These are phyloP conservation scores for Osmoderma eremita DNA, from an alignment of 2,888 invertebrate species.

Conservation along the genomic window DNA sequence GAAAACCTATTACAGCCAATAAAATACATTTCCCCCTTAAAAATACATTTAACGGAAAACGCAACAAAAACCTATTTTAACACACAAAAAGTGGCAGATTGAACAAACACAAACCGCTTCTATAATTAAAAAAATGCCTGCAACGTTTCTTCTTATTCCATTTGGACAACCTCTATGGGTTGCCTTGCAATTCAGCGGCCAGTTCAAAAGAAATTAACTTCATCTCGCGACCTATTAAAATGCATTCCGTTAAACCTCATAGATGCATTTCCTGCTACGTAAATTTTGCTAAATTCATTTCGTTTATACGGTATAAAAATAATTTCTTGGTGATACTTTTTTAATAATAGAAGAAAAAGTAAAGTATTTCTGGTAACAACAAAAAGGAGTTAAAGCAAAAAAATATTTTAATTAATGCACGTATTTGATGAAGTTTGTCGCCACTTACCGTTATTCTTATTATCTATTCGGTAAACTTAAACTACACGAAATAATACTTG, in stretches of 20 bases:
- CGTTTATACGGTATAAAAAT: neutral
- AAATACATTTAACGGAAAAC: no score
- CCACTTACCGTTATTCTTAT: slow-evolving; percentile 4
- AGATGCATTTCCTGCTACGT: neutral
- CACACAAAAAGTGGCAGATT: no score
- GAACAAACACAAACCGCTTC: neutral
- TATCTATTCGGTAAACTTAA: neutral
- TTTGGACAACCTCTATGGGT: slow-evolving; percentile 24
- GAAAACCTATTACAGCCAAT: no score
- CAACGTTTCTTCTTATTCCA: neutral
- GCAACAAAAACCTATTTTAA: no score
- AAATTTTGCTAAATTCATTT: neutral
- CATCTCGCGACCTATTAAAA: neutral
- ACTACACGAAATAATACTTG: slow-evolving; percentile 21
- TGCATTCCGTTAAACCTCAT: no score
- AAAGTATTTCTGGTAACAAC: neutral
- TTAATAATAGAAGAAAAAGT: neutral
- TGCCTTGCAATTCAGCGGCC: slow-evolving; percentile 31
- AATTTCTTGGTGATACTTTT: no score
- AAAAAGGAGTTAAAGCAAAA: neutral
- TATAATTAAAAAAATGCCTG: slow-evolving; percentile 21
- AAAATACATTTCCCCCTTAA: no score
- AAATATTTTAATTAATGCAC: neutral
- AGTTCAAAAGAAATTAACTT: slow-evolving; percentile 29
- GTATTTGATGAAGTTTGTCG: neutral